Conservation (phyloP, 2,888 invertebrate genomes). For the Apotomis betuletana region DNA sequence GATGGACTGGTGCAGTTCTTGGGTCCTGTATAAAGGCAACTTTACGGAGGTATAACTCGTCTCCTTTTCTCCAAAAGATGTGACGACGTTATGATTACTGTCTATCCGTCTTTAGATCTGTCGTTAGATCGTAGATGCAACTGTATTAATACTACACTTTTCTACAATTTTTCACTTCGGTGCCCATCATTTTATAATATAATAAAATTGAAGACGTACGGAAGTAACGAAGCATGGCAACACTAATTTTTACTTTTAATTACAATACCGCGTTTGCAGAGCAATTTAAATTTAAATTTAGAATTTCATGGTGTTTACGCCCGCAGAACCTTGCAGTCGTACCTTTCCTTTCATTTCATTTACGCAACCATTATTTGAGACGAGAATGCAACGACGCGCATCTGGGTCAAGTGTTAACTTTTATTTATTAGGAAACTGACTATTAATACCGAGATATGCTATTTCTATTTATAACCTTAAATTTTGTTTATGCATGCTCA, state of each 20-base stretch:
- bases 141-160: too few species aligned
- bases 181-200: too few species aligned
- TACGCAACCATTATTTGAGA: slow-evolving; percentile 53
- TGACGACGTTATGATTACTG: too few species aligned
- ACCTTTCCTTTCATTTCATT: slow-evolving; percentile 64
- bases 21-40: too few species aligned
- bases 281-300: slow-evolving; percentile 31
- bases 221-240: slow-evolving; percentile 10
- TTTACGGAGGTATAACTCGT: too few species aligned
- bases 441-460: slow-evolving; percentile 29
- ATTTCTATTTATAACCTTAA: slow-evolving; percentile 28
- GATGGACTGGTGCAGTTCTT: too few species aligned
- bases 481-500: slow-evolving; percentile 11
- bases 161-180: not conserved
- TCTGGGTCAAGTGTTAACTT: slow-evolving; percentile 56
- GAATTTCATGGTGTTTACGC: slow-evolving; percentile 40
- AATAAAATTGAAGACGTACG: not conserved
- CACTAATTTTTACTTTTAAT: slow-evolving; percentile 20
- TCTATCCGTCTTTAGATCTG: too few species aligned
- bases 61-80: too few species aligned
- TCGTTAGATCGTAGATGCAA: too few species aligned
- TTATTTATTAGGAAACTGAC: slow-evolving; percentile 38
- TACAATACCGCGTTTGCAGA: slow-evolving; percentile 10
- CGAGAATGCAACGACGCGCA: slow-evolving; percentile 46
- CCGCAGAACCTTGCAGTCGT: slow-evolving; percentile 53